Evolutionary conservation across 1,140 invertebrate species (phyloP).

Genomic region (Parasteatoda tepidariorum): DNA sequence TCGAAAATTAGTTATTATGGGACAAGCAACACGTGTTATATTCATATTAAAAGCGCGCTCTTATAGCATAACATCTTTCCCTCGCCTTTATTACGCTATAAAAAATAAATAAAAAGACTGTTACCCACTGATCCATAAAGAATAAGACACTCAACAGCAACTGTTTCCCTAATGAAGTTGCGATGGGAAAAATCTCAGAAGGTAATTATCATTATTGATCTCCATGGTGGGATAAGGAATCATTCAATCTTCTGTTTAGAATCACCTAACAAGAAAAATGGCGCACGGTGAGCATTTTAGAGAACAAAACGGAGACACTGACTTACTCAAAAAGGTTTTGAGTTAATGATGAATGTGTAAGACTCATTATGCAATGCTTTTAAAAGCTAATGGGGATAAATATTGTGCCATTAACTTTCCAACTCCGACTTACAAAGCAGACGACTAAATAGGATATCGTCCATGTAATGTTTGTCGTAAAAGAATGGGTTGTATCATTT

Average conservation of each 20-base stretch:
- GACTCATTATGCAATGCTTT: background rate
- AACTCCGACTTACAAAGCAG: background rate
- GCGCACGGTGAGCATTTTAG: background rate
- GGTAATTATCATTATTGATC: constrained; percentile 39
- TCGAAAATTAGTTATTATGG: too few species aligned
- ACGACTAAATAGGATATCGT: background rate
- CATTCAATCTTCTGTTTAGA: background rate
- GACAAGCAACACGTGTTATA: too few species aligned
- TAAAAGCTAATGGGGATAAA: constrained; percentile 20
- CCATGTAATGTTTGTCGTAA: background rate
- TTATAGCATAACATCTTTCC: too few species aligned
- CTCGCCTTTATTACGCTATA: too few species aligned
- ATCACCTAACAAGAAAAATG: background rate
- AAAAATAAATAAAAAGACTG: background rate
- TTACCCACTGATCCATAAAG: too few species aligned
- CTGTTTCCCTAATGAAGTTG: constrained; percentile 24
- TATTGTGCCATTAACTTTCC: background rate
- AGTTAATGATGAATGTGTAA: background rate
- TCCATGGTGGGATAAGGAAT: background rate
- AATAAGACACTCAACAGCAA: background rate
- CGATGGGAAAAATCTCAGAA: background rate
- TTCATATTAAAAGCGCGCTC: too few species aligned
- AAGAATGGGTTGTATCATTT: background rate
- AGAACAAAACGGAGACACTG: background rate
- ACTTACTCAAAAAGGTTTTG: background rate